Conservation (phyloP, 1,140 invertebrate species). For the Drosophila sproati region DNA sequence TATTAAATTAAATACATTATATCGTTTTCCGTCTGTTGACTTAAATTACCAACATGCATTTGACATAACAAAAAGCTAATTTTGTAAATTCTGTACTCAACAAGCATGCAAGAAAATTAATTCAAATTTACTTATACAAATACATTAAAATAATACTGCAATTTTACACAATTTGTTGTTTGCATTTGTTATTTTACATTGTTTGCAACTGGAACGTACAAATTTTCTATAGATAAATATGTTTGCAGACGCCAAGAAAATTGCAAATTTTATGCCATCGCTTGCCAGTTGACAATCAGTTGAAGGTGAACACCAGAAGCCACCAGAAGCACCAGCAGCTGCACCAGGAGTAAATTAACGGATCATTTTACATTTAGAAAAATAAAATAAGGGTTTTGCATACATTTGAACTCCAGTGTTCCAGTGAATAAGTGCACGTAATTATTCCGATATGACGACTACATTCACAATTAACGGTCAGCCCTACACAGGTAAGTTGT, state of each 20-base stretch:
- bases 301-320: slow-evolving; percentile 20
- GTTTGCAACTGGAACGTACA: neutral
- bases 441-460: slow-evolving; percentile 57
- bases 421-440: neutral
- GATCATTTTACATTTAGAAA: neutral
- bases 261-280: slow-evolving; percentile 25
- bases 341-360: slow-evolving; percentile 4
- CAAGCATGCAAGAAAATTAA: slow-evolving; percentile 16
- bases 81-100: slow-evolving; percentile 12
- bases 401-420: neutral
- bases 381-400: neutral
- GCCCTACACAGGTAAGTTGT: slow-evolving; percentile 77
- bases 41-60: neutral
- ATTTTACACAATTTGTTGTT: slow-evolving; percentile 25
- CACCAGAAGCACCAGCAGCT: neutral
- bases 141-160: slow-evolving; percentile 3
- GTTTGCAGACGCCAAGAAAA: slow-evolving; percentile 32
- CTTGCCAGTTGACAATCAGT: slow-evolving; percentile 47
- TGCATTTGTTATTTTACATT: slow-evolving; percentile 8
- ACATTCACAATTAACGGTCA: slow-evolving; percentile 85
- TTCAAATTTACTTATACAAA: neutral
- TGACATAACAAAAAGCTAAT: slow-evolving; percentile 4
- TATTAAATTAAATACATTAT: neutral
- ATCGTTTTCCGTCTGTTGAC: neutral
- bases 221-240: neutral